phyloP scores from a whole-genome alignment of 1,140 invertebrate genomes.

The Aphaenogaster floridana region DNA sequence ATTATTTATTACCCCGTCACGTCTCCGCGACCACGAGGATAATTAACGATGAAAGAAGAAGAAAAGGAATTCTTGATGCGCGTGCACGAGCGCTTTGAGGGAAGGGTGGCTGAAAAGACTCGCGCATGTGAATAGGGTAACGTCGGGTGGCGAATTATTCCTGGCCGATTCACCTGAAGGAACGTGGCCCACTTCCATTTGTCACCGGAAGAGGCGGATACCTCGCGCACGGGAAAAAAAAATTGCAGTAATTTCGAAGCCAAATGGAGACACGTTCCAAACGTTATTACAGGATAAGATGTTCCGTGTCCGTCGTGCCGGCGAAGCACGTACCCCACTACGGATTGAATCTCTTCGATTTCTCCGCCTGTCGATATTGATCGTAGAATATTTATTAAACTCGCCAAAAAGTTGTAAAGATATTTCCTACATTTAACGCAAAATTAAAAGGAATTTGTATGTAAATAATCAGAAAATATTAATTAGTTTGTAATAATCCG shows the following conservation, averaged over 20 bases:
- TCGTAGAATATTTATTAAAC: background rate
- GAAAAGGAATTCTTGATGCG: background rate
- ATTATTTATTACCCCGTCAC: background rate
- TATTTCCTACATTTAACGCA: background rate
- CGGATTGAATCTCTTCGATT: slow-evolving; percentile 20
- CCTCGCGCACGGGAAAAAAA: slow-evolving; percentile 41
- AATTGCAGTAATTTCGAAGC: slow-evolving; percentile 54
- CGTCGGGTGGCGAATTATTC: slow-evolving; percentile 27
- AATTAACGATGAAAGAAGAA: slow-evolving; percentile 5
- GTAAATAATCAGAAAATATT: background rate
- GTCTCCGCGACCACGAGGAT: background rate
- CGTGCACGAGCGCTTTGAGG: background rate
- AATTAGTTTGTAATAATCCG: background rate
- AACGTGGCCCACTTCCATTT: slow-evolving; percentile 53
- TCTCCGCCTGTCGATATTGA: background rate
- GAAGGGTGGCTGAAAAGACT: background rate
- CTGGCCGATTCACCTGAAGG: slow-evolving; percentile 25
- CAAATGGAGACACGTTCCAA: slow-evolving; percentile 54
- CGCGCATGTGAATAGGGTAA: background rate
- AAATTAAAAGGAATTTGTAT: background rate
- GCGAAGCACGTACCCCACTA: background rate
- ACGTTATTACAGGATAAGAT: slow-evolving; percentile 38
- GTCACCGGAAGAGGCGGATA: slow-evolving; percentile 51
- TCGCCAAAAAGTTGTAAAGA: background rate
- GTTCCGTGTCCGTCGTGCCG: background rate